Evolutionary conservation across 30 jellyfish, hydroid and myxozoan species (phyloP), one percentile per base, ranked within the genome.

Genomic region (Hydractinia symbiolongicarpus): DNA sequence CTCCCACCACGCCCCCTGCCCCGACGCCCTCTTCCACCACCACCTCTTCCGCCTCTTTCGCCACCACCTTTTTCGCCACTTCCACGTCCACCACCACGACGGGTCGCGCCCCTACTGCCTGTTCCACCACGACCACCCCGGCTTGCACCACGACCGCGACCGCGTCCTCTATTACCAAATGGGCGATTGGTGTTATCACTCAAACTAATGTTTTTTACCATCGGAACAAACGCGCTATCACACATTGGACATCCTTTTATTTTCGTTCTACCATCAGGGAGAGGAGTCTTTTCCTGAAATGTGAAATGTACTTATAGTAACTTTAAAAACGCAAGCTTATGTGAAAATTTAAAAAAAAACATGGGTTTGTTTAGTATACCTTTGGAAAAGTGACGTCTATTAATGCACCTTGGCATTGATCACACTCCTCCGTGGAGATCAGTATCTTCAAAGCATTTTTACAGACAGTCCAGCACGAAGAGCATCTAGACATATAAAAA

Each of bases 161-260:
- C 78, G 6, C 87, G 61, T 16, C 88, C 72, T 6, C 88, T 69
- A 16, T 83, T 55, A 8, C 83, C 67, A 52, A 87, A 86, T 14
- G 84, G 78, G 4, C 90, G 89, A 14, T 88, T 54, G 51, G 83
- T 88, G 15, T 86, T 55, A 17, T 19, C 52, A 16, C 83, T 52
- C 5, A 85, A 30, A 16, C 66, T 16, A 7, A 53, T 55, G 54
- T 17, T 17, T 17, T 44, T 55, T 19, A 67, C 80, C 20, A 55
- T 44, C 54, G 86, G 76, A 58, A 74, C 73, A 55, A 68, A 51
- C 14, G 76, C 58, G 20, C 90, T 86, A 58, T 90, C 97, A 73
- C 97, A 90, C 62, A 90, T 76, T 7, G 95, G 95, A 54, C 97
- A 90, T 49, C 97, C 97, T 8, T 58, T 51, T 76, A 19, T 56